A percentile compares a stretch with the other conserved stretches of the same genome.
phyloP scores from a whole-genome alignment of 2,797 vertebrate genomes.

The Gymnopithys bicolor region DNA sequence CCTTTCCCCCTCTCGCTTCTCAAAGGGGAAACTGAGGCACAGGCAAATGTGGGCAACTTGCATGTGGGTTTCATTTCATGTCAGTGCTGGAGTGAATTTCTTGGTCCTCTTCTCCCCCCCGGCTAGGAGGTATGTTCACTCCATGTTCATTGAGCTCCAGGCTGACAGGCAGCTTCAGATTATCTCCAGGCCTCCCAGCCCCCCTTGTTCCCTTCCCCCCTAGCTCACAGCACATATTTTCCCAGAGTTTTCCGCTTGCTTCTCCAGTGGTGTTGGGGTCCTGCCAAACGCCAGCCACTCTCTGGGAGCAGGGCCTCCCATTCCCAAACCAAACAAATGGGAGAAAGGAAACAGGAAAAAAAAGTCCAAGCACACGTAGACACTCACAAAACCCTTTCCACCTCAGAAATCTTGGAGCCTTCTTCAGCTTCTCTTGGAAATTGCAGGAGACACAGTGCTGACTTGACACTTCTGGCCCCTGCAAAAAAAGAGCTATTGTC shows the following conservation, averaged over 20 bases:
- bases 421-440: slow-evolving; percentile 37
- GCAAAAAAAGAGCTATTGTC: background rate
- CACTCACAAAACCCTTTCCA: background rate
- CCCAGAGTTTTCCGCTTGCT: slow-evolving; percentile 70
- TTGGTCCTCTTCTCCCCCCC: background rate
- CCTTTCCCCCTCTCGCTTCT: background rate
- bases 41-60: rapidly evolving
- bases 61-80: background rate
- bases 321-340: slow-evolving; percentile 67
- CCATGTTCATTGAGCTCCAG: slow-evolving; percentile 24
- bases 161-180: slow-evolving; percentile 57
- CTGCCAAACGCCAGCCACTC: slow-evolving; percentile 63
- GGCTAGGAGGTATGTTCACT: background rate
- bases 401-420: slow-evolving; percentile 11
- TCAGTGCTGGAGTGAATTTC: background rate
- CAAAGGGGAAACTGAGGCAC: background rate
- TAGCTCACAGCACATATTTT: slow-evolving; percentile 56
- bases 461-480: background rate
- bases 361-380: background rate
- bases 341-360: slow-evolving; percentile 8
- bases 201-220: slow-evolving; percentile 38
- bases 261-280: slow-evolving; percentile 59
- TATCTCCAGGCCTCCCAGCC: slow-evolving; percentile 43
- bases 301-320: slow-evolving; percentile 51
- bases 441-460: slow-evolving; percentile 18